Base-by-base conservation (phyloP, 1,140 invertebrate genomes). In the Temnothorax longispinosus region DNA sequence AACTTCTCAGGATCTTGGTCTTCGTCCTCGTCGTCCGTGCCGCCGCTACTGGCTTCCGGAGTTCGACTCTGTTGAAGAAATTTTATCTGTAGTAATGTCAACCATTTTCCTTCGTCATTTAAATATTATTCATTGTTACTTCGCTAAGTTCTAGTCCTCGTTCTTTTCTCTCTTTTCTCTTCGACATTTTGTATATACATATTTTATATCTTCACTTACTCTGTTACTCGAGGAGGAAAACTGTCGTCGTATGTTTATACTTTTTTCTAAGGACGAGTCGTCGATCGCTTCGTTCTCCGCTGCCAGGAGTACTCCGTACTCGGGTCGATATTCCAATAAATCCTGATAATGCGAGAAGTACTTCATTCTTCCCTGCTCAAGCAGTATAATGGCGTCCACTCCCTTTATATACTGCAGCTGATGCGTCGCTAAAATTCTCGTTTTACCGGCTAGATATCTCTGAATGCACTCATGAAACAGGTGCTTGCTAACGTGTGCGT, bases 371-470 rank as follows among this genome's bases (percentile, higher is more conserved):
- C 97, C 98, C 93, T 98, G 96, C 89, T 98, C 97, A 74, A 99
- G 92, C n/a, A 98, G 96, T 56, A 98, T 93, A 88, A 99, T 98
- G 85, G 96, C 96, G 91, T 98, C 97, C 6, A 98, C 98, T 62
- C 97, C 96, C 91, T 97, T 97, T 5, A 99, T 95, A 92, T 98
- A 98, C 92, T 98, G 98, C 74, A 99, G 94, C 93, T 99, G 98
- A 94, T 99, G 98, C 0, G 98, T 99, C 6, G 98, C 98, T 21
- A 99, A 95, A 91, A 99, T 96, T 18, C 97, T 95, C 0, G 97
- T 97, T 88, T 95, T 96, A 1, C 92, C 95, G 8, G 86, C 89
- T 85, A 95, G 92, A 88, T 92, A 96, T 92, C 87, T 94, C 88
- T 91, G 94, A 87, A 98, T 96, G 85, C 97, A 97, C 72, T 97